A percentile compares a stretch with the other conserved stretches of the same genome.
Conservation (phyloP, 2,113 vertebrate species). For the Sinocyclocheilus maitianheensis region DNA sequence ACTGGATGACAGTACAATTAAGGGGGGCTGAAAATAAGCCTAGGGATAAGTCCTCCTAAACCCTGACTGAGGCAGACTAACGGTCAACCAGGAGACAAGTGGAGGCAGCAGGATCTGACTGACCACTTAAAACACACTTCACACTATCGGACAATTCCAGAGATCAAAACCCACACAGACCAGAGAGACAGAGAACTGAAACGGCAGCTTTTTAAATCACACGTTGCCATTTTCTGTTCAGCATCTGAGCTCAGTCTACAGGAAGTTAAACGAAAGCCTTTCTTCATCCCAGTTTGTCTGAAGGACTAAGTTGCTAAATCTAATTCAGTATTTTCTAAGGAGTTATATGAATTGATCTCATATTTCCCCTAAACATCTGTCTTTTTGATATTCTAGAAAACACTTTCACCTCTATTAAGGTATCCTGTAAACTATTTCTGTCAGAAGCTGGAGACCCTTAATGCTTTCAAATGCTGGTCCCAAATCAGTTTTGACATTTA, state of each 20-base stretch:
- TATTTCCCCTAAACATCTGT: constrained; percentile 25
- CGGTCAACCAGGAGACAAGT: constrained; percentile 47
- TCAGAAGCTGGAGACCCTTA: not conserved
- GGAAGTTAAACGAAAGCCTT: not conserved
- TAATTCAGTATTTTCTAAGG: constrained; percentile 23
- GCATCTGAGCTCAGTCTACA: constrained; percentile 70
- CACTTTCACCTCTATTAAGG: constrained; percentile 25
- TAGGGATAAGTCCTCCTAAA: constrained; percentile 35
- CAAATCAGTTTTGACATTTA: constrained; percentile 14
- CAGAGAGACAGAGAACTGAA: constrained; percentile 66
- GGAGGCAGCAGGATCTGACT: constrained; percentile 61
- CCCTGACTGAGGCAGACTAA: constrained; percentile 28
- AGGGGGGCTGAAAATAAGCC: constrained; percentile 10
- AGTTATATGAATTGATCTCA: not conserved
- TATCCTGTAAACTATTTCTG: constrained; percentile 20
- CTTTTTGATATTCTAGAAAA: constrained; percentile 37
- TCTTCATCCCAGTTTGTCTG: constrained; percentile 31
- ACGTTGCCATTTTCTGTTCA: constrained; percentile 66
- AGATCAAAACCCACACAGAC: constrained; percentile 80
- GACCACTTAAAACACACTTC: constrained; percentile 72
- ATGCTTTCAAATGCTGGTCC: not conserved
- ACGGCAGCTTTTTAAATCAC: constrained; percentile 68
- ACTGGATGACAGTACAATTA: not conserved
- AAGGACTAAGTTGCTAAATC: not conserved
- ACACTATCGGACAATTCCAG: constrained; percentile 71